Evolutionary conservation across 2,888 invertebrate species (phyloP).

Genomic region (Caenorhabditis sp.): DNA sequence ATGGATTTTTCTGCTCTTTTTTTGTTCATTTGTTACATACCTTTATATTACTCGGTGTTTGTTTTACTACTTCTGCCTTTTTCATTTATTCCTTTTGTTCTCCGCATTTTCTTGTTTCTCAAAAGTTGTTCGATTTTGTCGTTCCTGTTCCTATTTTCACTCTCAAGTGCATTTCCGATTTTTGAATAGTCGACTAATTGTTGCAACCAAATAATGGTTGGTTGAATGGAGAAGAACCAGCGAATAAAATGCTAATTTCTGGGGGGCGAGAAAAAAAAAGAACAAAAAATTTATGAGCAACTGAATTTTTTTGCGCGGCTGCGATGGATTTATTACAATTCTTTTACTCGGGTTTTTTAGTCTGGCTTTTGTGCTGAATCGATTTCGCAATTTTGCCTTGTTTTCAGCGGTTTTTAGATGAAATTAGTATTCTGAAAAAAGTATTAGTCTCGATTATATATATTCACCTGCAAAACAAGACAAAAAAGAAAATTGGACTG

Average conservation of each 20-base stretch:
- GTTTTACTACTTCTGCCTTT: not conserved
- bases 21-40: conserved; percentile 2
- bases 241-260: not conserved
- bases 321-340: not conserved
- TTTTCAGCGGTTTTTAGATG: too few relatives aligned
- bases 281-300: not conserved
- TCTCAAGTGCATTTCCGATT: not conserved
- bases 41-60: not conserved
- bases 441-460: too few relatives aligned
- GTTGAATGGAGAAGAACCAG: too few relatives aligned
- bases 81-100: conserved; percentile 6
- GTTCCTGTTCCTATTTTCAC: not conserved
- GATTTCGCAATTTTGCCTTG: not conserved
- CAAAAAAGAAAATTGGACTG: too few relatives aligned
- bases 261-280: not conserved
- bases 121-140: not conserved
- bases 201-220: not conserved
- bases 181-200: not conserved
- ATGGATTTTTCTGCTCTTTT: conserved; percentile 13
- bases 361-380: not conserved
- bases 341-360: not conserved
- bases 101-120: conserved; percentile 6
- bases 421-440: too few relatives aligned
- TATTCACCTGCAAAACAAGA: too few relatives aligned
- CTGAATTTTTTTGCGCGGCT: not conserved